A percentile compares a stretch with the other conserved stretches of the same genome.
phyloP scores from a whole-genome alignment of 2,888 invertebrate genomes.

The Anthoptus insignis region DNA sequence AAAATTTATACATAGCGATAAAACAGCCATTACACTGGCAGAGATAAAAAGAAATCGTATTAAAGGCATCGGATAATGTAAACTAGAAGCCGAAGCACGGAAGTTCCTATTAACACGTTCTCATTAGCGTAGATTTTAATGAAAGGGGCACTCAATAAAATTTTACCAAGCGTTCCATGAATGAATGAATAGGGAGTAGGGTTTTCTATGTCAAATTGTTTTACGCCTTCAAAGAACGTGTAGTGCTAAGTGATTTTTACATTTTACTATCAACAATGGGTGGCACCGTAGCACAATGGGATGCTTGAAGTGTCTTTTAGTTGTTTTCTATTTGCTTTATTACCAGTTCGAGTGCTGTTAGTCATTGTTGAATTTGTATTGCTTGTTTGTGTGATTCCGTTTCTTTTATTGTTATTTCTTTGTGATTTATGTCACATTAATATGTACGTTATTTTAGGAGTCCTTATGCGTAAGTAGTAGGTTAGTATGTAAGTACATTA shows the following conservation, averaged over 20 bases:
- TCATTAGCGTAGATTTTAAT: constrained; percentile 69
- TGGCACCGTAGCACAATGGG: constrained; percentile 49
- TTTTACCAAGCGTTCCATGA: constrained; percentile 41
- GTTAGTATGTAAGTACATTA: no score
- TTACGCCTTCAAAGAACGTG: constrained; percentile 47
- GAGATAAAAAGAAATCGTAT: constrained; percentile 46
- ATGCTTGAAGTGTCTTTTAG: constrained; percentile 54
- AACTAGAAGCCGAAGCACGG: constrained; percentile 52
- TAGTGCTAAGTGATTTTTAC: constrained; percentile 53
- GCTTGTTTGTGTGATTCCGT: constrained; percentile 25
- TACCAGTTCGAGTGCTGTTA: constrained; percentile 34
- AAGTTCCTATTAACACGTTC: constrained; percentile 70
- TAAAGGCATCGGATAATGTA: constrained; percentile 38
- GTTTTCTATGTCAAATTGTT: constrained; percentile 51
- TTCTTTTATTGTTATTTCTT: constrained; percentile 31
- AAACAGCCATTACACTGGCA: constrained; percentile 27
- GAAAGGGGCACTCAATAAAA: constrained; percentile 69
- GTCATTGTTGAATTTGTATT: constrained; percentile 38
- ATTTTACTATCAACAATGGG: constrained; percentile 58
- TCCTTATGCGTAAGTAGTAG: constrained; percentile 13
- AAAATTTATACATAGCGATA: constrained; percentile 32
- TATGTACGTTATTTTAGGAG: constrained; percentile 19
- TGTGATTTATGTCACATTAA: constrained; percentile 29
- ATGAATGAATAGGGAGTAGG: constrained; percentile 40
- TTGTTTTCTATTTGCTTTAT: constrained; percentile 47